Conservation (phyloP, 2,888 invertebrate species). For the Ecliptopera silaceata region DNA sequence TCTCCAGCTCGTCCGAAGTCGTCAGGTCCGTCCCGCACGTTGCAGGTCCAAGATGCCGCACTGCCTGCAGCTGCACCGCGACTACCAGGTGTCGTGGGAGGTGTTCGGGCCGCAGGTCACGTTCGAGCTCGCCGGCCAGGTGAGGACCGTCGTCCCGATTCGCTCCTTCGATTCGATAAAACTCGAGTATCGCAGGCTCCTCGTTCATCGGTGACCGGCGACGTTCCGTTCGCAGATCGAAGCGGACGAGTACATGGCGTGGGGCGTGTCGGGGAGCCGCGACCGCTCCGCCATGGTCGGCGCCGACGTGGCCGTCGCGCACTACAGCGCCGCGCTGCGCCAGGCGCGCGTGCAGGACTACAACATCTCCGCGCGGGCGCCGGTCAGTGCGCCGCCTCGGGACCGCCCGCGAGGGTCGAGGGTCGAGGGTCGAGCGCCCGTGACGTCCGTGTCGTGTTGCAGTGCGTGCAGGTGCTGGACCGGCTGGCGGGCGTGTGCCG, state of each 20-base stretch:
- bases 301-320: conserved; percentile 91
- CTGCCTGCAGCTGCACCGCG: conserved; percentile 93
- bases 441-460: conserved; percentile 14
- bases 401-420: too few relatives aligned
- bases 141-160: too few relatives aligned
- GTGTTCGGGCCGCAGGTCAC: conserved; percentile 95
- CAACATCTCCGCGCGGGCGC: conserved; percentile 91
- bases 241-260: conserved; percentile 93
- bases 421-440: too few relatives aligned
- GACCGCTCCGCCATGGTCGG: conserved; percentile 91
- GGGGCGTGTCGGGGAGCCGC: conserved; percentile 92
- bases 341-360: conserved; percentile 92
- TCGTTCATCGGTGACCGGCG: too few relatives aligned
- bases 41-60: conserved; percentile 87
- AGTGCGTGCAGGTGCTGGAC: conserved; percentile 94
- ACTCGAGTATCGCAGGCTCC: too few relatives aligned
- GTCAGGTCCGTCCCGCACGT: not conserved
- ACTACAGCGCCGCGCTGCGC: conserved; percentile 83
- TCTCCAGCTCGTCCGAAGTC: too few relatives aligned
- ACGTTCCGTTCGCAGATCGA: conserved; percentile 66
- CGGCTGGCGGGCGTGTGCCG: conserved; percentile 93
- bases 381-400: conserved; percentile 78
- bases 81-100: conserved; percentile 94
- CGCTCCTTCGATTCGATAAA: too few relatives aligned
- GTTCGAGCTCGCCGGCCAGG: conserved; percentile 91